Evolutionary conservation across 2,888 invertebrate species (phyloP), one percentile per base, ranked within the genome.

Genomic region (Escarpia spicata): DNA sequence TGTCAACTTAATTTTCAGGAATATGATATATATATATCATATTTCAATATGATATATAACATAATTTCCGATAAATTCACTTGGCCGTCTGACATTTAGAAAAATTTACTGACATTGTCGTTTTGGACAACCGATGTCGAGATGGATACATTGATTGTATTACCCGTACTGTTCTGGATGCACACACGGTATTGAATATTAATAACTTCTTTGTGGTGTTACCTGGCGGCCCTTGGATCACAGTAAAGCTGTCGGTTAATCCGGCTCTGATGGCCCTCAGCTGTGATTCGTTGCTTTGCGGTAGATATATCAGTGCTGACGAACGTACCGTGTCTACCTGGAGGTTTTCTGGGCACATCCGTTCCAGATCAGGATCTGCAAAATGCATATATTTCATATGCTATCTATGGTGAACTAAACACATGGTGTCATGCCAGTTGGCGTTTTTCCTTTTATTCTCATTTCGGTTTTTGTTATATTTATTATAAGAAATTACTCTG

Each of bases 201-300:
- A n/a, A 92, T 43, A 31, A 19, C 10, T 12, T 52, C 37, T 37
- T 37, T 37, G 37, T 37, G 37, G 37, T 37, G 37, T 37, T 37
- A 37, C 37, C 37, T 26, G 95, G 95, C 9, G 95, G 95, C 12
- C 96, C 96, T 60, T 95, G 94, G 12, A 96, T 95, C 1, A 95
- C 93, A 4, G 95, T 95, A 89, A 96, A 95, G 15, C 95, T 94
- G 91, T 95, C 94, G 4, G 92, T 93, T n/a, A 95, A 93, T 45
- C 95, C 94, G 37, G 91, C 92, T 43, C 93, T 92, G n/a, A 95
- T 93, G 10, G 95, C 95, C 43, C 93, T 93, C 52, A 94, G 93
- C 93, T 96, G 96, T 43, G 93, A 94, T n/a, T 93, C 92, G 93
- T 95, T 95, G 45, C 94, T 93, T 6, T 75, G 92, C 90, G 92